phyloP scores from a whole-genome alignment of 1,140 invertebrate genomes.

The Trichonephila clavata region DNA sequence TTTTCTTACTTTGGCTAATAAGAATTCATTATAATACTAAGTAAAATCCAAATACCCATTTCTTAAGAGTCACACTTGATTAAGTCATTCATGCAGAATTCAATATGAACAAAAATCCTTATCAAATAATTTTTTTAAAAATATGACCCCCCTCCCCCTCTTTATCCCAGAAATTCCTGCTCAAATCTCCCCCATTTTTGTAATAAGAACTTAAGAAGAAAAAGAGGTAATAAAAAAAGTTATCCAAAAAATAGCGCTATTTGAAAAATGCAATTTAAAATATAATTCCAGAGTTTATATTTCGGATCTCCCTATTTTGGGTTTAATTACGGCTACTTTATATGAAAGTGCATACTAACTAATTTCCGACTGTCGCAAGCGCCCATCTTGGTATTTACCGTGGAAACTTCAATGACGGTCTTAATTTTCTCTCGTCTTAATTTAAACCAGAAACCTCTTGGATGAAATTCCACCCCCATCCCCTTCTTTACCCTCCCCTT shows the following conservation, averaged over 20 bases:
- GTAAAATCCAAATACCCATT: no score
- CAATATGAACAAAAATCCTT: not conserved
- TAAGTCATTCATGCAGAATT: no score
- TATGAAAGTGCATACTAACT: conserved; percentile 30
- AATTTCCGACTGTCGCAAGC: conserved; percentile 36
- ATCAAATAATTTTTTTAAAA: not conserved
- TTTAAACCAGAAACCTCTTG: conserved; percentile 50
- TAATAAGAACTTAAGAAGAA: conserved; percentile 22
- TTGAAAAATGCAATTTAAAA: conserved; percentile 59
- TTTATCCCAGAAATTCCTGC: not conserved
- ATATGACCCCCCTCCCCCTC: not conserved
- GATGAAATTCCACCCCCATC: conserved; percentile 6
- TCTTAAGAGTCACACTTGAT: no score
- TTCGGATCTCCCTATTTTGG: not conserved
- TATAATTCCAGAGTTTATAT: conserved; percentile 34
- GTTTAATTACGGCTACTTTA: conserved; percentile 56
- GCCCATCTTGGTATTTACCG: conserved; percentile 29
- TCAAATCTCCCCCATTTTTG: conserved; percentile 8
- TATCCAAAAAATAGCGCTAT: not conserved
- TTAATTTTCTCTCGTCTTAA: conserved; percentile 63
- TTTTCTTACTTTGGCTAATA: no score
- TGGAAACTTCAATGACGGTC: conserved; percentile 1
- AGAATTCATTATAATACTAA: no score
- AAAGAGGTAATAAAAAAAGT: not conserved
- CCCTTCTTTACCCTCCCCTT: not conserved